These are phyloP conservation scores for Halcyon malimbica DNA, from an alignment of 2,113 vertebrate species.

Conservation along the genomic window DNA sequence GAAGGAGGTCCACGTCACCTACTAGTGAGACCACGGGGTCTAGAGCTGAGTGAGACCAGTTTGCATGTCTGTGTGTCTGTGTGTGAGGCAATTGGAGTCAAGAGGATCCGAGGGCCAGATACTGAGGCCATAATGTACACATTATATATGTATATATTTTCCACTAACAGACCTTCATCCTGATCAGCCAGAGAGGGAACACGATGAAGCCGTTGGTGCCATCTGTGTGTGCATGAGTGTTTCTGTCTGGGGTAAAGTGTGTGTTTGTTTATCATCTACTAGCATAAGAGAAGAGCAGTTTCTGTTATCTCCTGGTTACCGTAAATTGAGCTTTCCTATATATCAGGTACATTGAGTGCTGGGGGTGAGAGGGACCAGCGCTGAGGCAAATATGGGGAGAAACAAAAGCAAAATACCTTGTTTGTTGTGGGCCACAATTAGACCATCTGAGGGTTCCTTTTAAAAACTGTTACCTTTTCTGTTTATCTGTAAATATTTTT, in stretches of 20 bases:
- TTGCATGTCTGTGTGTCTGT: neutral
- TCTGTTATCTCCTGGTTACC: neutral
- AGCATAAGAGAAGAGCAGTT: neutral
- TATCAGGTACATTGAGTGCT: neutral
- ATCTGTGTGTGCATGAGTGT: accelerated
- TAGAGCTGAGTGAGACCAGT: neutral
- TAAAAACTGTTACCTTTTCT: neutral
- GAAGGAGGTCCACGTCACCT: neutral
- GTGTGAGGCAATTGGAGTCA: neutral
- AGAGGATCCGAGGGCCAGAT: neutral
- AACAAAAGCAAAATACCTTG: neutral
- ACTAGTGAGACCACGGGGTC: too few species aligned
- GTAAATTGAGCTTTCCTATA: neutral
- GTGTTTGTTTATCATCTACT: neutral
- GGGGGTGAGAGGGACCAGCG: neutral
- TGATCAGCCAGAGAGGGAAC: neutral
- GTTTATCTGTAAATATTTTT: neutral
- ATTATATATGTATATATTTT: accelerated
- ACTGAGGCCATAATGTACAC: accelerated
- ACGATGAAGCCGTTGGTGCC: neutral
- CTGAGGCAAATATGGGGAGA: neutral
- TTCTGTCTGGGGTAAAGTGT: neutral
- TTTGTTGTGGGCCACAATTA: neutral
- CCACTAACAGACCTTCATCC: neutral
- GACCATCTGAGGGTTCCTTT: neutral